These are phyloP conservation scores for Danio albolineatus DNA, from an alignment of 2,797 vertebrate species.

Conservation along the genomic window DNA sequence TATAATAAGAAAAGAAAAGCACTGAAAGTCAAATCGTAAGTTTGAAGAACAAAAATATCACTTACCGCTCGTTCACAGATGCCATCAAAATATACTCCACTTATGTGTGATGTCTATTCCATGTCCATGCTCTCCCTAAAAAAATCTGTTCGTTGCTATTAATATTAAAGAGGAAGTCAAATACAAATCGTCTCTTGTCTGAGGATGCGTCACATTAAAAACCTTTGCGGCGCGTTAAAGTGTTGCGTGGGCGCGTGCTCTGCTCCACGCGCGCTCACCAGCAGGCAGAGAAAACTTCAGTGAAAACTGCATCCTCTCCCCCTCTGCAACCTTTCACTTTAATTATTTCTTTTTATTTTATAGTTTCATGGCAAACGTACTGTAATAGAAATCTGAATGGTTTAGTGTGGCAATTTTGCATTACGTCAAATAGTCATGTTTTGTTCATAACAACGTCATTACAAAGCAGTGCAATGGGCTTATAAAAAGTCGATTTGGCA, in stretches of 20 bases:
- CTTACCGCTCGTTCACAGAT: constrained; percentile 21
- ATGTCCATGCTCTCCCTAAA: background rate
- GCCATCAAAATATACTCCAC: constrained; percentile 6
- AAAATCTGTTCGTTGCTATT: background rate
- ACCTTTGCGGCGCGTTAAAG: constrained; percentile 16
- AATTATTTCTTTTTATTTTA: background rate
- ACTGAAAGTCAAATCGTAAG: constrained; percentile 1
- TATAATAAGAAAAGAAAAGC: too few relatives aligned
- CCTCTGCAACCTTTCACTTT: constrained; percentile 9
- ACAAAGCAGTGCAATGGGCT: background rate
- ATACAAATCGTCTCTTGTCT: background rate
- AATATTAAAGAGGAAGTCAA: background rate
- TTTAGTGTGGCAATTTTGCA: background rate
- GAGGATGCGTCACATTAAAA: constrained; percentile 14
- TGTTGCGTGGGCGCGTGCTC: constrained; percentile 23
- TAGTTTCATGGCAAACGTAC: background rate
- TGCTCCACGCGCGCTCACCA: constrained; percentile 4
- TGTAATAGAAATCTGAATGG: background rate
- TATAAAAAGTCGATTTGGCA: background rate
- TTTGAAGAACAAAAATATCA: constrained; percentile 10
- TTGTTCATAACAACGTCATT: background rate
- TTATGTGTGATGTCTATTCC: background rate
- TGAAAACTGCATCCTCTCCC: constrained; percentile 18
- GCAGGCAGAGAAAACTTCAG: constrained; percentile 13
- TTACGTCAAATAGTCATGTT: background rate